Conservation (phyloP, 2,113 vertebrate genomes). For the Xiphias gladius region DNA sequence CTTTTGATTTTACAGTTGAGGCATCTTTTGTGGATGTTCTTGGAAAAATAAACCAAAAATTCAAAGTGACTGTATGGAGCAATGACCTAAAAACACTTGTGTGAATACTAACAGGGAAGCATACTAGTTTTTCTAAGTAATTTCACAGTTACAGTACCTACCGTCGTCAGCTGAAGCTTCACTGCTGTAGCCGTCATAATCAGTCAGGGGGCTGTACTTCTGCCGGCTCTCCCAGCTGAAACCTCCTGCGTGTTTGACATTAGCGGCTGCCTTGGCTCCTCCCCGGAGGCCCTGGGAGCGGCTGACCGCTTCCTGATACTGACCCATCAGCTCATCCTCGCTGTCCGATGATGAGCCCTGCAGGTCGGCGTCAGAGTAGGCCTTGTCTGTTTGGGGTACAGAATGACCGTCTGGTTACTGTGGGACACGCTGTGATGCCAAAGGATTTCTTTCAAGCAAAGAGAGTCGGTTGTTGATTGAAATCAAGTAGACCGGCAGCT, state of each 20-base stretch:
- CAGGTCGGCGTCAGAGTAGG: constrained; percentile 87
- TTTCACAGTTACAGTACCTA: constrained; percentile 74
- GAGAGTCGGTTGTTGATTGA: background rate
- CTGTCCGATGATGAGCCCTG: constrained; percentile 96
- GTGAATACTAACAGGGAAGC: background rate
- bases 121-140: background rate
- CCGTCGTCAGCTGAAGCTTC: constrained; percentile 95
- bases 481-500: constrained; percentile 19
- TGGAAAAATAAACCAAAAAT: background rate
- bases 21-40: constrained; percentile 8
- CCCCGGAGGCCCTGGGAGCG: constrained; percentile 88
- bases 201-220: constrained; percentile 93
- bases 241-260: constrained; percentile 84
- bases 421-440: background rate
- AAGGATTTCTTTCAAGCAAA: background rate
- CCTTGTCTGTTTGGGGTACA: constrained; percentile 84
- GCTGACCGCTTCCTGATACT: constrained; percentile 95
- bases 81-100: background rate
- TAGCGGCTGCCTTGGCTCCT: constrained; percentile 63
- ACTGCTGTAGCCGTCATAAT: constrained; percentile 96
- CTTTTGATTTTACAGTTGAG: background rate
- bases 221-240: constrained; percentile 93
- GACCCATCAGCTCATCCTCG: constrained; percentile 95
- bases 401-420: background rate
- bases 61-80: background rate